These are phyloP conservation scores for Ridgeia piscesae DNA, from an alignment of 1,140 invertebrate genomes.

Conservation along the genomic window DNA sequence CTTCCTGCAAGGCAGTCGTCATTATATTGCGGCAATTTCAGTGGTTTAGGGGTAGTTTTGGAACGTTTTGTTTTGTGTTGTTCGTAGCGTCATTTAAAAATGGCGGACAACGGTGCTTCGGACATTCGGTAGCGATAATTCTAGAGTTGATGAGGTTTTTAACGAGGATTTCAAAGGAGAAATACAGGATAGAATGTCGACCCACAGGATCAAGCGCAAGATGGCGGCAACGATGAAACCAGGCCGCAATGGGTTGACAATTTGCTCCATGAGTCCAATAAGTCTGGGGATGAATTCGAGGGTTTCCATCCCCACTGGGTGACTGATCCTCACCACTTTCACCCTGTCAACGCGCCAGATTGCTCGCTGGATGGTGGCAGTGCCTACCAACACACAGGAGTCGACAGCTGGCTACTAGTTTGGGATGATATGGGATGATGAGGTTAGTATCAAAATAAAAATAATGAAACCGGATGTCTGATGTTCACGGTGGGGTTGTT, in stretches of 20 bases:
- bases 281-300: background rate
- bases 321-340: background rate
- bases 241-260: background rate
- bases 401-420: background rate
- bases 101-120: background rate
- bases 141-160: background rate
- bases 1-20: background rate
- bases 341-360: background rate
- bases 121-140: background rate
- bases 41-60: background rate
- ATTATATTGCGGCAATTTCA: background rate
- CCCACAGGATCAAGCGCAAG: background rate
- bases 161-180: background rate
- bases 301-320: background rate
- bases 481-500: background rate
- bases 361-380: background rate
- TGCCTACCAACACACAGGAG: background rate
- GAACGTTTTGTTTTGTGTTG: background rate
- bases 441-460: constrained; percentile 1
- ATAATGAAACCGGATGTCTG: background rate
- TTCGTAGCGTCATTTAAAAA: background rate
- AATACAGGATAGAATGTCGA: background rate
- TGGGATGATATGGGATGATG: background rate
- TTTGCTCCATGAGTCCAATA: background rate
- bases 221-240: constrained; percentile 12